Evolutionary conservation across 2,797 vertebrate genomes (phyloP).

Genomic region (Threskiornis aethiopicus): DNA sequence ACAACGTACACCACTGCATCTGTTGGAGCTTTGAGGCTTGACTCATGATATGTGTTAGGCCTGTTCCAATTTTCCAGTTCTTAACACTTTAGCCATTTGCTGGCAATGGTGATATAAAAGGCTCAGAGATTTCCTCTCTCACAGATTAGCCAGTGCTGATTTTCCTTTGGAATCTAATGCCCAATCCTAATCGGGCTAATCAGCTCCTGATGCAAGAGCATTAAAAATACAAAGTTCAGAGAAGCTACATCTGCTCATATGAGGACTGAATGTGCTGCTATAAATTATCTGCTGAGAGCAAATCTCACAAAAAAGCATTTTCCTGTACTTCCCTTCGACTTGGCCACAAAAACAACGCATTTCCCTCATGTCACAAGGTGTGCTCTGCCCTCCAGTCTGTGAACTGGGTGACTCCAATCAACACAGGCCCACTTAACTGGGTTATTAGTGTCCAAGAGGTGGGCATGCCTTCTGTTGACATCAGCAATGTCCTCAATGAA

Average conservation of each 20-base stretch:
- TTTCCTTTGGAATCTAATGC: neutral
- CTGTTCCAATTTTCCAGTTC: neutral
- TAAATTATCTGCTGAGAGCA: neutral
- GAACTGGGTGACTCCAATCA: neutral
- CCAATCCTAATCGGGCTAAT: neutral
- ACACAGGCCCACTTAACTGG: neutral
- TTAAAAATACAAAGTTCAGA: neutral
- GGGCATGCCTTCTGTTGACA: neutral
- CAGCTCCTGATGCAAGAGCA: neutral
- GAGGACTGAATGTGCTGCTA: neutral
- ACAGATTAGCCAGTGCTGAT: neutral
- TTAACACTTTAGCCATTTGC: neutral
- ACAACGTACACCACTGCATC: neutral
- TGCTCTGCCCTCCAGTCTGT: conserved; percentile 23
- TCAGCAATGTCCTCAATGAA: conserved; percentile 38
- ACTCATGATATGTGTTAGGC: rapidly evolving
- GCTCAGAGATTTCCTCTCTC: neutral
- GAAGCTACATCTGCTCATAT: neutral
- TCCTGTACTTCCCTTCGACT: conserved; percentile 20
- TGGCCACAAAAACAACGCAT: neutral
- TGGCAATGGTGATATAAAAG: neutral
- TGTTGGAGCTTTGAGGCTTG: neutral
- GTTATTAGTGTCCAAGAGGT: neutral
- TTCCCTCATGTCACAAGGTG: conserved; percentile 41
- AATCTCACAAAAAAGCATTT: neutral